Percentiles rank a stretch among this genome's conserved stretches.
These are phyloP conservation scores for Stichopus horrens DNA, from an alignment of 53 echinoderm and acorn worm species.

Conservation along the genomic window DNA sequence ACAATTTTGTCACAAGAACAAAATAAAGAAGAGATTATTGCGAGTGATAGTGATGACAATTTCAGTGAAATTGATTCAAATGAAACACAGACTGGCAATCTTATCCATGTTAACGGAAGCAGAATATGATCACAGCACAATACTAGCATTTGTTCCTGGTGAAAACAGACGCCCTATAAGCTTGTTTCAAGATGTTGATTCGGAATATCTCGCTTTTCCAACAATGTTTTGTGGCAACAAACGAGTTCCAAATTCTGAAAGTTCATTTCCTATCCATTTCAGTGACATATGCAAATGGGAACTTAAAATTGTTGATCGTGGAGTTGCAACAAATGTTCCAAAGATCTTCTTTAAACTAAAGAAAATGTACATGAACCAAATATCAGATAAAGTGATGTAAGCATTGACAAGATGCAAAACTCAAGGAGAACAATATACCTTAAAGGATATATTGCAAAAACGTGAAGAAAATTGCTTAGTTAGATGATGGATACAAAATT, in stretches of 20 bases:
- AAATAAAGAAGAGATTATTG: neutral
- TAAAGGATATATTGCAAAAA: neutral
- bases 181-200: slow-evolving; percentile 51
- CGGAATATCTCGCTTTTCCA: slow-evolving; percentile 53
- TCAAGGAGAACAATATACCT: slow-evolving; percentile 15
- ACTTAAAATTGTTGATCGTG: slow-evolving; percentile 40
- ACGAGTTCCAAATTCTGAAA: slow-evolving; percentile 15
- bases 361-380: slow-evolving; percentile 44
- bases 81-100: slow-evolving; percentile 10
- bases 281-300: slow-evolving; percentile 51
- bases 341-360: slow-evolving; percentile 51
- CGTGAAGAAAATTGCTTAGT: neutral
- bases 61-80: slow-evolving; percentile 47
- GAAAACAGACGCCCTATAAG: slow-evolving; percentile 44
- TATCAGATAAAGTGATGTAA: neutral
- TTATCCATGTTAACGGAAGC: slow-evolving; percentile 9
- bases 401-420: slow-evolving; percentile 1
- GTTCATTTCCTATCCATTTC: slow-evolving; percentile 3
- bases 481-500: slow-evolving; percentile 58
- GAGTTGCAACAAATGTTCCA: slow-evolving; percentile 36
- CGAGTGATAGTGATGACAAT: neutral
- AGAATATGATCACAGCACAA: slow-evolving; percentile 20
- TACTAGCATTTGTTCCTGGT: slow-evolving; percentile 41
- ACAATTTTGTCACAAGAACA: too few species aligned
- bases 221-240: slow-evolving; percentile 49